phyloP scores from a whole-genome alignment of 2,888 invertebrate species.

The Quadroppia sp. region DNA sequence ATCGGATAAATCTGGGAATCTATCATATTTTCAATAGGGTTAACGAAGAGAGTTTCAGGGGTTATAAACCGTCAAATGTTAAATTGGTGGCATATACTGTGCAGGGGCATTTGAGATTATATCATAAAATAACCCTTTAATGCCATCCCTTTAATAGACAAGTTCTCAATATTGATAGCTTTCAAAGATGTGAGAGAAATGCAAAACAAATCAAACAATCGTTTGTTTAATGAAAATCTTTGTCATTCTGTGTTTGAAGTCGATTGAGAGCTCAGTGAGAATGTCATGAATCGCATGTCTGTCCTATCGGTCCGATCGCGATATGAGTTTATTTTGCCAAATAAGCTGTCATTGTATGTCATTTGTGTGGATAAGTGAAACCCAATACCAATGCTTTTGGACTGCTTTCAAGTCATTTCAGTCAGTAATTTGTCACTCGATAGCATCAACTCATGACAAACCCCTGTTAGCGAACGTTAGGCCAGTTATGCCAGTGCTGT shows the following conservation, averaged over 20 bases:
- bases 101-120: too few species aligned
- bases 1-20: too few species aligned
- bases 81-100: too few species aligned
- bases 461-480: constrained; percentile 9
- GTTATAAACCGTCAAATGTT: too few species aligned
- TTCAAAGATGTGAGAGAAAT: background rate
- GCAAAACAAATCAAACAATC: background rate
- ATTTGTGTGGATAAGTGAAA: constrained; percentile 28
- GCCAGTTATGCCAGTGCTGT: background rate
- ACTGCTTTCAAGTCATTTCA: constrained; percentile 25
- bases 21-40: too few species aligned
- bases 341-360: constrained; percentile 28
- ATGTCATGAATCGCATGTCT: background rate
- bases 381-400: constrained; percentile 24
- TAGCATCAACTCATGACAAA: constrained; percentile 24
- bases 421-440: constrained; percentile 29
- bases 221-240: too few species aligned
- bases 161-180: too few species aligned
- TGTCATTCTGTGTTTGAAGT: too few species aligned
- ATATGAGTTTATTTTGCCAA: constrained; percentile 15
- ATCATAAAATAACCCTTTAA: too few species aligned
- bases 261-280: background rate
- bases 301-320: background rate
- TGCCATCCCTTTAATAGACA: too few species aligned
- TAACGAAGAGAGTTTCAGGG: too few species aligned